phyloP scores from a whole-genome alignment of 2,888 invertebrate species.

The Macrosiphum euphorbiae region DNA sequence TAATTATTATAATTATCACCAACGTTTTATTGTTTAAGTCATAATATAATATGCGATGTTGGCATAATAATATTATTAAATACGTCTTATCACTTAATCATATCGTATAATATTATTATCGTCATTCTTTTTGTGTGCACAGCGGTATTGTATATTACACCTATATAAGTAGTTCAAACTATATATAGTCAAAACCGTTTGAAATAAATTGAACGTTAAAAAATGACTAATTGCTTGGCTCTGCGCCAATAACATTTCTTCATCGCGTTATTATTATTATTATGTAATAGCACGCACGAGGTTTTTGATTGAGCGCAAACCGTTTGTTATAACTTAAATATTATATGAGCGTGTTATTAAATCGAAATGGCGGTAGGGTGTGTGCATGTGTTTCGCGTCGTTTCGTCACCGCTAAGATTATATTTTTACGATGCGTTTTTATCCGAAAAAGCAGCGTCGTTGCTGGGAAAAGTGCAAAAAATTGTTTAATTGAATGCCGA shows the following conservation, averaged over 20 bases:
- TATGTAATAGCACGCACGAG: slow-evolving; percentile 42
- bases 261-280: background rate
- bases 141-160: background rate
- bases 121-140: background rate
- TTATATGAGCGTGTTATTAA: background rate
- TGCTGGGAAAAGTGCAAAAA: background rate
- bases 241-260: slow-evolving; percentile 34
- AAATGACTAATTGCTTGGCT: slow-evolving; percentile 48
- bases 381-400: background rate
- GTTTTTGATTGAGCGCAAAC: slow-evolving; percentile 32
- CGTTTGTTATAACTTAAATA: slow-evolving; percentile 22
- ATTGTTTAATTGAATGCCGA: background rate
- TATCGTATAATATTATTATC: background rate
- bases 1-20: background rate
- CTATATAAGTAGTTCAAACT: slow-evolving; percentile 1
- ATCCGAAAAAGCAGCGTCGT: background rate
- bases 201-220: slow-evolving; percentile 51
- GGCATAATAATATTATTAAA: background rate
- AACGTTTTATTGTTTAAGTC: background rate
- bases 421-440: background rate
- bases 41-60: background rate
- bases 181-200: background rate
- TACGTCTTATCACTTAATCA: background rate
- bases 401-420: background rate
- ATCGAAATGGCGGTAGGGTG: background rate